These are phyloP conservation scores for Laterallus jamaicensis DNA, from an alignment of 2,113 vertebrate species.

Conservation along the genomic window DNA sequence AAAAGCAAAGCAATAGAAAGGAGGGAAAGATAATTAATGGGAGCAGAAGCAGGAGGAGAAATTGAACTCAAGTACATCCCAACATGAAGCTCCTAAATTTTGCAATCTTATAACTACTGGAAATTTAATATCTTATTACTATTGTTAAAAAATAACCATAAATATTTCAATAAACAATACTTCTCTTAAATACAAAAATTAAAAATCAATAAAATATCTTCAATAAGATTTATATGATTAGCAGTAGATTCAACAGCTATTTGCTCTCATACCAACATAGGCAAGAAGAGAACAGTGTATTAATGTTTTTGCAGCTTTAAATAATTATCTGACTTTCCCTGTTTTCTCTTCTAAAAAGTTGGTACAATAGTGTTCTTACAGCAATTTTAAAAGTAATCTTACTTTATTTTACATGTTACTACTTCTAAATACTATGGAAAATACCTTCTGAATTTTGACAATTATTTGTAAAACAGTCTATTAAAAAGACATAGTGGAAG, in stretches of 20 bases:
- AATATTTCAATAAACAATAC: not conserved
- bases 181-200: not conserved
- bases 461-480: not conserved
- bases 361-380: not conserved
- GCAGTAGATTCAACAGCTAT: not conserved
- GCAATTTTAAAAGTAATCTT: not conserved
- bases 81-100: not conserved
- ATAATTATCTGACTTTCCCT: not conserved
- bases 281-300: not conserved
- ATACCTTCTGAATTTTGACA: not conserved
- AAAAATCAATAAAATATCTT: not conserved
- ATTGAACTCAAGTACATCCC: not conserved
- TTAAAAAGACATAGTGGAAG: not conserved
- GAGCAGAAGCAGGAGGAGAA: not conserved
- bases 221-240: not conserved
- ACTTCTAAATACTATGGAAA: not conserved
- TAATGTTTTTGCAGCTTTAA: not conserved
- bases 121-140: not conserved
- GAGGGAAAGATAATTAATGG: not conserved
- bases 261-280: not conserved
- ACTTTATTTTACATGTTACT: not conserved
- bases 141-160: not conserved
- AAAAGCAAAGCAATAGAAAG: not conserved
- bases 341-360: not conserved
- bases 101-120: not conserved